phyloP scores from a whole-genome alignment of 2,797 vertebrate species.

The Dicrostonyx torquatus region DNA sequence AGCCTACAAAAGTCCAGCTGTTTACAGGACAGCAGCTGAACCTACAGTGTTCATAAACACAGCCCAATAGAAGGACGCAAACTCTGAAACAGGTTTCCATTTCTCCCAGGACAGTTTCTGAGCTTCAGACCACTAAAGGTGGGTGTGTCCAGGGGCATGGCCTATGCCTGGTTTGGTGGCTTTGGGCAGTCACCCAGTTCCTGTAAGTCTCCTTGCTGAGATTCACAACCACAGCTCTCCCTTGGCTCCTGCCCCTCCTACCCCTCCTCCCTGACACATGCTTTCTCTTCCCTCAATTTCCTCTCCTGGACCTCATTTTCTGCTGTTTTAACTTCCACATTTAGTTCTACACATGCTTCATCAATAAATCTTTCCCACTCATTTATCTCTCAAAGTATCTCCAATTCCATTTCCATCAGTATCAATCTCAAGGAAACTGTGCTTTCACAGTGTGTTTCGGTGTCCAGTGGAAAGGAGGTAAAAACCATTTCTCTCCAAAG shows the following conservation, averaged over 20 bases:
- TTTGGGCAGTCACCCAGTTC: neutral
- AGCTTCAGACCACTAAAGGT: neutral
- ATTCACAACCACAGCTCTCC: neutral
- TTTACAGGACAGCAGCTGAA: neutral
- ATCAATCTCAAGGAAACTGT: constrained; percentile 65
- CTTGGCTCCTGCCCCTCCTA: neutral
- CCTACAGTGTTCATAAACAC: neutral
- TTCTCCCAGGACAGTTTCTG: neutral
- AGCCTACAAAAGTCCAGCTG: neutral
- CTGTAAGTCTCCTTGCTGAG: neutral
- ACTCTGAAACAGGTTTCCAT: neutral
- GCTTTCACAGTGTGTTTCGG: neutral
- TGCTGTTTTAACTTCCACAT: constrained; percentile 85
- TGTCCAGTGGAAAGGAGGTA: neutral
- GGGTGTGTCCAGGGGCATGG: rapidly evolving
- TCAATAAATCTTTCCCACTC: constrained; percentile 85
- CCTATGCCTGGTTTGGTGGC: neutral
- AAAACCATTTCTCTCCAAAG: neutral
- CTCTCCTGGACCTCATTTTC: constrained; percentile 86
- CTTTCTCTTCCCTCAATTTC: constrained; percentile 83
- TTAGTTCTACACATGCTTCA: constrained; percentile 85
- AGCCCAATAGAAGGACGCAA: neutral
- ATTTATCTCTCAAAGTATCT: constrained; percentile 84
- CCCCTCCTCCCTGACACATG: constrained; percentile 71
- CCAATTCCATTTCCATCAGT: constrained; percentile 79